Conservation (phyloP, 1,140 invertebrate genomes). For the Dendrolimus punctatus region DNA sequence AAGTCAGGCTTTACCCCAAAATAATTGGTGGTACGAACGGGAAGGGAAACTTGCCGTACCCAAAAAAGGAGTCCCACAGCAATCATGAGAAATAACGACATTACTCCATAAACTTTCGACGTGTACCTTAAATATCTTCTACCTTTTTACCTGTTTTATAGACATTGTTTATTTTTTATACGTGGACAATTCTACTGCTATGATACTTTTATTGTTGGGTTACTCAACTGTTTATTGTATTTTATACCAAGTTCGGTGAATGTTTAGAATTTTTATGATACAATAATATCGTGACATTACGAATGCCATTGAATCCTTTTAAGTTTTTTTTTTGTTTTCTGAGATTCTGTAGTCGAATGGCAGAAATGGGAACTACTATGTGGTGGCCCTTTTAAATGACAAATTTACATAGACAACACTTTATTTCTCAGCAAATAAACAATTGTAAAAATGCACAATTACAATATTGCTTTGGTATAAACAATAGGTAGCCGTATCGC, state of each 20-base stretch:
- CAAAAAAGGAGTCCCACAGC: slow-evolving; percentile 20
- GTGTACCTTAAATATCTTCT: slow-evolving; percentile 27
- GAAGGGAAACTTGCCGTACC: slow-evolving; percentile 14
- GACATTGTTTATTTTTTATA: slow-evolving; percentile 39
- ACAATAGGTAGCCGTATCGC: too few species aligned
- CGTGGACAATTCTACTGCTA: slow-evolving; percentile 30
- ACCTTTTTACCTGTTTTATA: slow-evolving; percentile 19
- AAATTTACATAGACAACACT: too few species aligned
- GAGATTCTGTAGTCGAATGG: too few species aligned
- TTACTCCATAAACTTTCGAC: slow-evolving; percentile 33
- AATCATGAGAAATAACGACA: slow-evolving; percentile 26
- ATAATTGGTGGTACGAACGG: slow-evolving; percentile 6
- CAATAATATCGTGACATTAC: slow-evolving; percentile 25
- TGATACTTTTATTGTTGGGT: slow-evolving; percentile 50
- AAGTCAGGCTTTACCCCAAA: slow-evolving; percentile 4
- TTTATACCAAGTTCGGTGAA: slow-evolving; percentile 31
- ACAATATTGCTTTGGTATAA: too few species aligned
- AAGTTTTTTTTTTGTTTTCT: too few species aligned
- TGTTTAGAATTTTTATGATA: slow-evolving; percentile 38
- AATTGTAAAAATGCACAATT: too few species aligned
- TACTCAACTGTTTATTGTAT: slow-evolving; percentile 28
- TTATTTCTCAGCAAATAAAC: too few species aligned
- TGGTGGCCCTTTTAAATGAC: too few species aligned
- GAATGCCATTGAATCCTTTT: neutral
- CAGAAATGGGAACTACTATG: too few species aligned